Conservation (phyloP, 2,113 vertebrate genomes). For the Natator depressus region DNA sequence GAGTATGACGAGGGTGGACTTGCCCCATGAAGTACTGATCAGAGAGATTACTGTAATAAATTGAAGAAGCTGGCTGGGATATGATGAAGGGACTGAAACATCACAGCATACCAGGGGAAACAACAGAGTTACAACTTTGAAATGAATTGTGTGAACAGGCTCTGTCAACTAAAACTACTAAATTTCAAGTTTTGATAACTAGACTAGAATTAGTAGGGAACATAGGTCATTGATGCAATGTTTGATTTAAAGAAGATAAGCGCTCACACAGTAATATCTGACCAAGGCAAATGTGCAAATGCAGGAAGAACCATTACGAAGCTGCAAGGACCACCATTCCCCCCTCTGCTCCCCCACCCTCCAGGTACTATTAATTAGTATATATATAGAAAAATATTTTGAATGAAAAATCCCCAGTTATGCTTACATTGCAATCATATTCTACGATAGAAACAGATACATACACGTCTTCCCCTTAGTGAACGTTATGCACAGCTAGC, state of each 20-base stretch:
- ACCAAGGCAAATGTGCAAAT: not conserved
- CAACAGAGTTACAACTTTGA: not conserved
- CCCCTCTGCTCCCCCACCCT: not conserved
- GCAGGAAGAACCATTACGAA: not conserved
- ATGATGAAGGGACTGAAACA: not conserved
- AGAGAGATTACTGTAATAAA: not conserved
- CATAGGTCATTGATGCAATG: fast-evolving
- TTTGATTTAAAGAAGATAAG: not conserved
- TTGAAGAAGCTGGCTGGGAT: not conserved
- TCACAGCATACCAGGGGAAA: not conserved
- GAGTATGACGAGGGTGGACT: not conserved
- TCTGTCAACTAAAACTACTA: not conserved
- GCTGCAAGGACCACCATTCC: not conserved
- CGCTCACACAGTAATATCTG: not conserved
- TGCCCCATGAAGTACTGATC: fast-evolving
- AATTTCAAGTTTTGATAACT: not conserved
- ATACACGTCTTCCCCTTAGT: fast-evolving
- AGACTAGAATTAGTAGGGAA: not conserved
- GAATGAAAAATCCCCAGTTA: not conserved
- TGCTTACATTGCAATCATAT: not conserved
- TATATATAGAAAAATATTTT: fast-evolving
- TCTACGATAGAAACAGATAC: not conserved
- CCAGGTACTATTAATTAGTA: fast-evolving
- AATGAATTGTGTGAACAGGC: not conserved
- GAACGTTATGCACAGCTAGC: not conserved